Evolutionary conservation across 1,140 invertebrate genomes (phyloP).

Genomic region (Parapsyche elsis): DNA sequence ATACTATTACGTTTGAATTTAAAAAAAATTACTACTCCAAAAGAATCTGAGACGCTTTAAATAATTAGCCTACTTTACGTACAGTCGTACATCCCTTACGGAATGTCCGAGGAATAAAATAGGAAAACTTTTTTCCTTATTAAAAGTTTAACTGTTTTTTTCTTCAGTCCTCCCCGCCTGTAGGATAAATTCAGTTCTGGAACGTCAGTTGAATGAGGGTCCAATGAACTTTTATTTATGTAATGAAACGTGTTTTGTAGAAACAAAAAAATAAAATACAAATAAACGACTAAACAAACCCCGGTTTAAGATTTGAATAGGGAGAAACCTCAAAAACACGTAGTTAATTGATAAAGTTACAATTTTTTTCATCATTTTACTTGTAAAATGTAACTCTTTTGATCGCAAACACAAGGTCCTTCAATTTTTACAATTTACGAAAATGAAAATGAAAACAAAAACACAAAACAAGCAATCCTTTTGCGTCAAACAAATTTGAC

Average conservation of each 20-base stretch:
- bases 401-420: no score
- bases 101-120: slow-evolving; percentile 6
- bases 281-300: no score
- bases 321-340: background rate
- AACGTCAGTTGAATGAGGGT: background rate
- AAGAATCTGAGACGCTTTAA: background rate
- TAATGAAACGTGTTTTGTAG: no score
- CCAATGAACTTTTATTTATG: no score
- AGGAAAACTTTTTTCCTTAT: slow-evolving; percentile 23
- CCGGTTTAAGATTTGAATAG: no score
- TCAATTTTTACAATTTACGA: background rate
- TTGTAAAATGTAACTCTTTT: no score
- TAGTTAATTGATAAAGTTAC: background rate
- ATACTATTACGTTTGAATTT: background rate
- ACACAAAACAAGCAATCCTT: background rate
- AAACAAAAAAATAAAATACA: no score
- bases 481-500: background rate
- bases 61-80: slow-evolving; percentile 18
- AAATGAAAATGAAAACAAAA: background rate
- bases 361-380: no score
- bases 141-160: slow-evolving; percentile 25
- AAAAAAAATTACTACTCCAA: background rate
- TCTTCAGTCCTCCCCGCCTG: background rate
- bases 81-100: background rate
- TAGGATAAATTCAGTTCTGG: background rate